Base-by-base conservation (phyloP, 2,113 vertebrate species). In the Percopsis transmontana region DNA sequence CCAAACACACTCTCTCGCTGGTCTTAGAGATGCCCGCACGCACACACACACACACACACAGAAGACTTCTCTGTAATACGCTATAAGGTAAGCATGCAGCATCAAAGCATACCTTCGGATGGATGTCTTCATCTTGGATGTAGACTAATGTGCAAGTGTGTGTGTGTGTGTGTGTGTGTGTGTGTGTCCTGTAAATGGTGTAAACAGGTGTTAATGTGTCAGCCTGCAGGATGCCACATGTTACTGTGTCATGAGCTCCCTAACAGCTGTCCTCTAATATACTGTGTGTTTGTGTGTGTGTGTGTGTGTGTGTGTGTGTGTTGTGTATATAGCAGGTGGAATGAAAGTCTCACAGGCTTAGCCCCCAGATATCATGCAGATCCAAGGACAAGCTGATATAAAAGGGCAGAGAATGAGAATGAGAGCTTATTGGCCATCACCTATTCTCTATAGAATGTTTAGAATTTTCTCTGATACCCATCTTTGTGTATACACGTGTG, bases 141-240 rank as follows among this genome's bases (percentile, higher is more conserved):
- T 18, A 24, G 65, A 15, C 5, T 57, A 5, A 40, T 33, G 23
- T 41, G 64, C 13, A 56, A 57, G 47, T 56, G 44, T 1, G 56
- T n/a, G 63, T 59, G 44, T 69, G 56, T 79, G 67, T 38, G 15
- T 2, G 6, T 19, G 58, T 15, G 39, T 15, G 7, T 18, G 19
- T 45, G 20, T 68, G 69, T 38, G 54, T 67, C 55, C 80, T 62
- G 66, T 70, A 78, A 84, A 81, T 58, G 72, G 75, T 77, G 79
- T 87, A 77, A 89, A 87, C 89, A 91, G 88, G 87, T 91, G 88
- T 84, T 85, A 87, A 89, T 75, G 82, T 84, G 83, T 84, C 75
- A 70, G 65, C 76, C 82, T 75, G 77, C 82, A 74, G 81, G 83
- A 86, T 79, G 70, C 83, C 89, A 88, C 87, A 89, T 89, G 87